These are phyloP conservation scores for Jacana jacana DNA, from an alignment of 2,113 vertebrate species.

Conservation along the genomic window DNA sequence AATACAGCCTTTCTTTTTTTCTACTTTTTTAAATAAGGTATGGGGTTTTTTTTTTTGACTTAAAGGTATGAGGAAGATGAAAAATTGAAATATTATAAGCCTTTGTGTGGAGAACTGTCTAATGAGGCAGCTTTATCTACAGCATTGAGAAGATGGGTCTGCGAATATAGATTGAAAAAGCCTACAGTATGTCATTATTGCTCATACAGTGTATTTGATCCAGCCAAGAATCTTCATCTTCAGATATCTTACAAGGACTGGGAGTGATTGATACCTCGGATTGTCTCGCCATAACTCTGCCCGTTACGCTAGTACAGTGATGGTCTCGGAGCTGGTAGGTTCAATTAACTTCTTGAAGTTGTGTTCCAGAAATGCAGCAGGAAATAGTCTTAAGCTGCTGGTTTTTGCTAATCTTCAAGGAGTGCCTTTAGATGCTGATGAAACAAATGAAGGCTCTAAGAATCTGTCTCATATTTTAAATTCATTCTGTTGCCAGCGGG, in stretches of 20 bases:
- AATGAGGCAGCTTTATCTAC: conserved; percentile 58
- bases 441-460: not conserved
- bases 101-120: conserved; percentile 38
- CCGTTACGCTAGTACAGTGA: not conserved
- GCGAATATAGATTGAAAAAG: conserved; percentile 16
- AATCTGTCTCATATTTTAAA: not conserved
- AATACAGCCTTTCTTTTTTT: not conserved
- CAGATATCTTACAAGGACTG: not conserved
- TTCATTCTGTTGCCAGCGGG: not conserved
- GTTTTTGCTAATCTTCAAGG: conserved; percentile 1
- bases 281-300: not conserved
- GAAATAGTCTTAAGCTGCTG: not conserved
- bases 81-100: not conserved
- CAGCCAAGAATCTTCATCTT: conserved; percentile 37
- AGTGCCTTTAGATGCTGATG: not conserved
- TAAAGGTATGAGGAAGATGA: not conserved
- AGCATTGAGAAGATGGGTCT: conserved; percentile 16
- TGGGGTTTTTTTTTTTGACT: not conserved
- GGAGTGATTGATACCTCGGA: not conserved
- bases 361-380: not conserved
- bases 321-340: not conserved
- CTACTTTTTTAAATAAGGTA: not conserved
- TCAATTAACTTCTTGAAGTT: conserved; percentile 28
- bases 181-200: not conserved
- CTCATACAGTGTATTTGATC: conserved; percentile 28